Conservation (phyloP, 1,140 invertebrate genomes). For the Monochamus saltuarius region DNA sequence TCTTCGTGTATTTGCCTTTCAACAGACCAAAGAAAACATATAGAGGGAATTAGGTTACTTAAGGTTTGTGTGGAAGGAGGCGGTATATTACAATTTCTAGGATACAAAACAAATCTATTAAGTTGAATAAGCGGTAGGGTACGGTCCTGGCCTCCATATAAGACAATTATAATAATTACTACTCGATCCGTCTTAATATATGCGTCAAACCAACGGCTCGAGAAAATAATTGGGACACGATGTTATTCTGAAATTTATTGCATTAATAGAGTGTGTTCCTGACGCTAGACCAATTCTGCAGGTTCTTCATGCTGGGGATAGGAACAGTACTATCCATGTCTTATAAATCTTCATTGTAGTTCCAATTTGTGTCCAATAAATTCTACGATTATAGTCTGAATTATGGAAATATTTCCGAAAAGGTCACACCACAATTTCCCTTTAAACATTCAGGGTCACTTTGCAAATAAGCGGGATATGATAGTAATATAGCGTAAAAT, state of each 20-base stretch:
- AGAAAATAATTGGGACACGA: conserved; percentile 51
- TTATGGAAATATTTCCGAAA: conserved; percentile 37
- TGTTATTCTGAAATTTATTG: conserved; percentile 48
- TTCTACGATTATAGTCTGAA: conserved; percentile 38
- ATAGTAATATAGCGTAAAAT: neutral
- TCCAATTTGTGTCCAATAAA: conserved; percentile 45
- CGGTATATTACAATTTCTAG: too few species aligned
- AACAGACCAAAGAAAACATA: too few species aligned
- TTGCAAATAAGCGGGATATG: neutral
- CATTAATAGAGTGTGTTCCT: conserved; percentile 19
- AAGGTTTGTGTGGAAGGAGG: too few species aligned
- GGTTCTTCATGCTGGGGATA: too few species aligned
- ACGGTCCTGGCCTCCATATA: conserved; percentile 21
- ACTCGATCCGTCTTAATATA: conserved; percentile 39
- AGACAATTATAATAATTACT: conserved; percentile 40
- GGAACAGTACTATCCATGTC: conserved; percentile 11
- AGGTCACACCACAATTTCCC: conserved; percentile 36
- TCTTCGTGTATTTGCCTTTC: too few species aligned
- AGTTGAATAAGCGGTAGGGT: neutral
- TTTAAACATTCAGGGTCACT: conserved; percentile 35
- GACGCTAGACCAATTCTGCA: neutral
- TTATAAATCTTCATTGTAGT: conserved; percentile 43
- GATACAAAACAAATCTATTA: too few species aligned
- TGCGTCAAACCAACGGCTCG: conserved; percentile 48
- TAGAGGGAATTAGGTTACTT: too few species aligned